Evolutionary conservation across 2,797 vertebrate species (phyloP).

Genomic region (Garrulus glandarius): DNA sequence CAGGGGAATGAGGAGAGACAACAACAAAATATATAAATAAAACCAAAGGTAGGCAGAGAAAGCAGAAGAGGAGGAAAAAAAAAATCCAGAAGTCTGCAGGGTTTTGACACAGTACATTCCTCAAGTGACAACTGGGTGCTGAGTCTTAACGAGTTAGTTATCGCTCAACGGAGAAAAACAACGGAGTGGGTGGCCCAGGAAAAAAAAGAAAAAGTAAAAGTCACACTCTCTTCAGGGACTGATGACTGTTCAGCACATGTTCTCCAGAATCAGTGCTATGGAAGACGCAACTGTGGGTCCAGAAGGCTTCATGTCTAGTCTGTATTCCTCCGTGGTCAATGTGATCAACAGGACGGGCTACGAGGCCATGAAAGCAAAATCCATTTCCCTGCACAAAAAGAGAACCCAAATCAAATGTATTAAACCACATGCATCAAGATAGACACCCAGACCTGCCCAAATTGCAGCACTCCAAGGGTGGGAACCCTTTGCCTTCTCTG

Average conservation of each 20-base stretch:
- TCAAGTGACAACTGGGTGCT: slow-evolving; percentile 47
- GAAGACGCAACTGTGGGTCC: slow-evolving; percentile 52
- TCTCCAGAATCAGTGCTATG: slow-evolving; percentile 43
- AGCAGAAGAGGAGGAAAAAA: not conserved
- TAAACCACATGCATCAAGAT: slow-evolving; percentile 13
- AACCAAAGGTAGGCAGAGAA: slow-evolving; percentile 11
- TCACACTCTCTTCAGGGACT: slow-evolving; percentile 10
- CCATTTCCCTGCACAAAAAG: slow-evolving; percentile 58
- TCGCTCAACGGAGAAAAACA: slow-evolving; percentile 19
- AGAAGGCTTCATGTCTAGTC: slow-evolving; percentile 35
- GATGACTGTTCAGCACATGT: slow-evolving; percentile 6
- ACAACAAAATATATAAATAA: slow-evolving; percentile 74
- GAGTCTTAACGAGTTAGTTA: slow-evolving; percentile 6
- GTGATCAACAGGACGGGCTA: slow-evolving; percentile 46
- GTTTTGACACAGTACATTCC: slow-evolving; percentile 69
- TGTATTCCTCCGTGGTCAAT: slow-evolving; percentile 46
- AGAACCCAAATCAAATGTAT: not conserved
- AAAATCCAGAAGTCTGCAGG: slow-evolving; percentile 62
- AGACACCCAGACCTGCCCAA: not conserved
- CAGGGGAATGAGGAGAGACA: slow-evolving; percentile 32
- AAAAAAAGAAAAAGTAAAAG: slow-evolving; percentile 12
- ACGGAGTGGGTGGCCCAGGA: not conserved
- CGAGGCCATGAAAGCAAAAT: slow-evolving; percentile 57
- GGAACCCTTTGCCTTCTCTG: not conserved
- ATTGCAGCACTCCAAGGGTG: not conserved